Evolutionary conservation across 2,888 invertebrate species (phyloP), one percentile per base, ranked within the genome.

Genomic region (Tolmerus cingulatus): DNA sequence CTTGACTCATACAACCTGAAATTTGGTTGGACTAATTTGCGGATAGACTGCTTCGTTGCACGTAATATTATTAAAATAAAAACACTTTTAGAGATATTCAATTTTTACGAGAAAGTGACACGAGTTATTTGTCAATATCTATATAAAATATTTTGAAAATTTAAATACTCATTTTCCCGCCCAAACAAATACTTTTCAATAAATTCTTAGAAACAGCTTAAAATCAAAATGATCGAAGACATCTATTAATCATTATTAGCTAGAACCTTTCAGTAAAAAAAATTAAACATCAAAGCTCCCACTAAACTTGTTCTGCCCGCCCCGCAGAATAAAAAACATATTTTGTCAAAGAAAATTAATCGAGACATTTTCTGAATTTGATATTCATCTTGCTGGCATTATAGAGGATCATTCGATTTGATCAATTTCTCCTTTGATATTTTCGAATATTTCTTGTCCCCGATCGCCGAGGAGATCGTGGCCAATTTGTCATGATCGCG

Each of bases 331-430:
- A 76, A 34, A 76, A 76, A 34, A 40, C 9, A 81, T 51, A n/a
- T 51, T 81, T 55, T 81, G 81, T 81, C 81, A 81, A 81, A 81
- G 19, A 34, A 81, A 81, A 81, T 81, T 81, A 81, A 81, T 81
- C 51, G 81, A 81, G 51, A 81, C 81, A 81, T 51, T 19, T 81
- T 81, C 34, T 55, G 81, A 51, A 55, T 81, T 27, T 81, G 81
- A 81, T 81, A 81, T 81, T 46, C 66, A 66, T 66, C 66, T 66
- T 66, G 27, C 51, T 66, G 66, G 66, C 66, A 66, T 66, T 66
- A 66, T 66, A 66, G 66, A 66, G 66, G 66, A 66, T 81, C 81
- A 51, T 27, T 30, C 34, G 81, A 81, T 81, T 81, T 34, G 81
- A 81, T 81, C 81, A 81, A 81, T 81, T 81, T 34, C 81, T 27